Evolutionary conservation across 2,888 invertebrate genomes (phyloP).

Genomic region (Hirtodrosophila cameraria): DNA sequence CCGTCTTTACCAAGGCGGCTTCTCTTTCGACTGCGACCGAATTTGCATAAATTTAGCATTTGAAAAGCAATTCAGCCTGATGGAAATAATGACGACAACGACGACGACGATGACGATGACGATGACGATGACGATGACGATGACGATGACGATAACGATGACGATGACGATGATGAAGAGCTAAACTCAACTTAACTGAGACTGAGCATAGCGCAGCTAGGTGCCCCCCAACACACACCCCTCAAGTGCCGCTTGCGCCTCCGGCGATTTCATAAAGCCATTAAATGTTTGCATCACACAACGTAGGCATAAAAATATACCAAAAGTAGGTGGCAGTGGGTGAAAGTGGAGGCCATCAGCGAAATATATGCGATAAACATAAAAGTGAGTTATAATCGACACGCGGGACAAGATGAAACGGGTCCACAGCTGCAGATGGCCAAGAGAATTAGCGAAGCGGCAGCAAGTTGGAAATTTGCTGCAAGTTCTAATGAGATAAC

Average conservation of each 20-base stretch:
- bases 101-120: too few relatives aligned
- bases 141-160: too few relatives aligned
- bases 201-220: constrained; percentile 40
- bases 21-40: constrained; percentile 37
- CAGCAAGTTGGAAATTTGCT: background rate
- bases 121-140: too few relatives aligned
- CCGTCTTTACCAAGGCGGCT: constrained; percentile 36
- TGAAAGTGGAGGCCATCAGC: constrained; percentile 20
- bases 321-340: constrained; percentile 13
- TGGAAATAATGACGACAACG: constrained; percentile 72
- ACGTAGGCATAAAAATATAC: constrained; percentile 49
- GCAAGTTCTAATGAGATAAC: constrained; percentile 2
- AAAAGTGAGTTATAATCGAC: constrained; percentile 48
- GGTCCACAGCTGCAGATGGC: constrained; percentile 14
- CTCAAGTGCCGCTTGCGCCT: constrained; percentile 8
- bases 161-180: constrained; percentile 51
- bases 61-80: constrained; percentile 73
- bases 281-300: constrained; percentile 66
- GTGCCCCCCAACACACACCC: constrained; percentile 6
- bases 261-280: constrained; percentile 55
- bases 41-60: constrained; percentile 80
- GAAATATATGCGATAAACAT: constrained; percentile 36
- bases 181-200: constrained; percentile 52
- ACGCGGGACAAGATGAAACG: constrained; percentile 16
- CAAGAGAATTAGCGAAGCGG: background rate